Evolutionary conservation across 1,140 invertebrate species (phyloP), one percentile per base, ranked within the genome.

Genomic region (Sycophila sp.): DNA sequence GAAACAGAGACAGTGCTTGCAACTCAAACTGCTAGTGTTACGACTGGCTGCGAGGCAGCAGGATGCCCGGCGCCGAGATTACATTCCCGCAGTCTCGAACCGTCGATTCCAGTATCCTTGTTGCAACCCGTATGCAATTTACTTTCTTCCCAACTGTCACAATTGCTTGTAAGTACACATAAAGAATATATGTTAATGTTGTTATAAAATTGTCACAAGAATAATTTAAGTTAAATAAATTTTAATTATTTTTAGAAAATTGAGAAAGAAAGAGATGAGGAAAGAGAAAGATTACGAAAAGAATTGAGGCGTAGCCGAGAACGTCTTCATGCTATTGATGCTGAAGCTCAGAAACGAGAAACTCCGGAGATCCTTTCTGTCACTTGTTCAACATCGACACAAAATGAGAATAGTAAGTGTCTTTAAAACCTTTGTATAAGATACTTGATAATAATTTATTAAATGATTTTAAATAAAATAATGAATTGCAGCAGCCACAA

Each of bases 181-280:
- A 49, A n/a, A n/a, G n/a, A n/a, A n/a, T n/a, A n/a, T n/a, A n/a
- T n/a, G n/a, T 45, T 62, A 66, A 40, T 28, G 62, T 63, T 64
- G 42, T 36, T 55, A 2, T 62, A 24, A 51, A 19, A n/a, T n/a
- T n/a, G n/a, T n/a, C n/a, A n/a, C n/a, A n/a, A n/a, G n/a, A n/a
- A n/a, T n/a, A n/a, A n/a, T n/a, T n/a, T n/a, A n/a, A n/a, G n/a
- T 70, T 45, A 58, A 24, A 58, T 38, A 15, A n/a, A 59, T 28
- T 15, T 11, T 26, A 58, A 72, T 40, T 71, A 22, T 73, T 63
- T 63, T 15, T 77, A 94, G 93, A 90, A 90, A 81, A 89, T 92
- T 69, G 88, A 93, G 62, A 92, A 91, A 80, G 89, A 91, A 73
- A 86, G 89, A 72, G 93, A 94, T 79, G 92, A 93, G 76, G 93